Base-by-base conservation (phyloP, 2,113 vertebrate genomes). In the Anoura caudifer region DNA sequence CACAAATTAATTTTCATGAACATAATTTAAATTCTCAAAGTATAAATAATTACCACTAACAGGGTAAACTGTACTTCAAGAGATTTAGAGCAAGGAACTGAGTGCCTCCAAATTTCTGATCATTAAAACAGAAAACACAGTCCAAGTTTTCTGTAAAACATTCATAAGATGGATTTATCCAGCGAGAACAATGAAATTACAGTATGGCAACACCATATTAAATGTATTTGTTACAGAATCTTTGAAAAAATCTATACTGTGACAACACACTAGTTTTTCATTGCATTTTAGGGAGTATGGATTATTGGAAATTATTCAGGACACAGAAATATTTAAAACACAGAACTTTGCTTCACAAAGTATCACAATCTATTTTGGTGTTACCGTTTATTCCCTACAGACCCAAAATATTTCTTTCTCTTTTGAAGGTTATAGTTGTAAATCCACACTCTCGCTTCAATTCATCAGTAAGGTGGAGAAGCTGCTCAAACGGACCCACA, bases 151-250 rank as follows among this genome's bases (percentile, higher is more conserved):
- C 77, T 97, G 94, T 94, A 90, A 96, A 96, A 96, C 90, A 98
- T 97, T 97, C 67, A 91, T 96, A 98, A 2, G 59, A 96, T 97
- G 97, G 96, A 97, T 97, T 98, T 98, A 98, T 96, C 98, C 95
- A 97, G 92, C 85, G 98, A 97, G 89, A 98, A 98, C 97, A 98
- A 96, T 98, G 97, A 98, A 98, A 98, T 98, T 97, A 98, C 77
- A 80, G 97, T 98, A 98, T 98, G 98, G 98, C 96, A 98, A 98
- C 95, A 98, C 97, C 96, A 98, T 97, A 97, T 98, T 4, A 88
- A 98, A 98, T 90, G 97, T 36, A 89, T 75, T 54, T 97, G 97
- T 98, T 92, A 98, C 93, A 98, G 97, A 98, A 97, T 61, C 96
- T 98, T 94, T 91, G 80, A 63, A 63, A 98, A 95, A 96, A 97